Evolutionary conservation across 2,888 invertebrate genomes (phyloP), one percentile per base, ranked within the genome.

Genomic region (Bugulina stolonifera): DNA sequence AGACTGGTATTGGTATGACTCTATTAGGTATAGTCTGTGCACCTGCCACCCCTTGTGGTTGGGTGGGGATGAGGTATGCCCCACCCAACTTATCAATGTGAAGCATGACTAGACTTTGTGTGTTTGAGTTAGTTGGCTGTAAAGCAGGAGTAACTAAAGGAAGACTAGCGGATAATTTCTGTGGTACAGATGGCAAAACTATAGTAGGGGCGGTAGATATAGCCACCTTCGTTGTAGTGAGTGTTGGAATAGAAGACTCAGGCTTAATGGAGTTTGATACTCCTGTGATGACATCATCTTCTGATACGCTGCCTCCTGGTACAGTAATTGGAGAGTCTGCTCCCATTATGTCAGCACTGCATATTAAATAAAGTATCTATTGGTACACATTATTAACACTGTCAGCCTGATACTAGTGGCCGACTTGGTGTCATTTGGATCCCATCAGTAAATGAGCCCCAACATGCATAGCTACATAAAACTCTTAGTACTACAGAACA

Each of bases 31-130:
- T 22, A 64, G 64, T 27, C 5, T 10, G 10, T 32, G 27, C 32
- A 3, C 32, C 29, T 10, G 27, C 32, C 18, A 43, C 43, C 18
- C 5, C 18, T 43, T 43, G 43, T 18, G 5, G 43, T 43, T 5
- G 18, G 64, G 64, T 32, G 29, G 64, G 64, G 10, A 64, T 27
- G 5, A 64, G 64, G n/a, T 32, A 64, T 32, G 32, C 64, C 32
- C 32, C 32, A 2, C 64, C 64, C 27, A 27, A 64, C 32, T 64
- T 64, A 32, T 64, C 32, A 2, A 64, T 27, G 32, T 64, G 64
- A 14, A 64, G 64, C 57, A 57, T 57, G 32, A 64, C 64, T 64
- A 64, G 32, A 64, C 64, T 64, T 32, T 64, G 64, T 2, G 25
- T 27, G 32, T 14, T 32, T 14, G 27, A 14, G 32, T 22, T 64